phyloP scores from a whole-genome alignment of 2,888 invertebrate genomes.

The Macrophya alboannulata region DNA sequence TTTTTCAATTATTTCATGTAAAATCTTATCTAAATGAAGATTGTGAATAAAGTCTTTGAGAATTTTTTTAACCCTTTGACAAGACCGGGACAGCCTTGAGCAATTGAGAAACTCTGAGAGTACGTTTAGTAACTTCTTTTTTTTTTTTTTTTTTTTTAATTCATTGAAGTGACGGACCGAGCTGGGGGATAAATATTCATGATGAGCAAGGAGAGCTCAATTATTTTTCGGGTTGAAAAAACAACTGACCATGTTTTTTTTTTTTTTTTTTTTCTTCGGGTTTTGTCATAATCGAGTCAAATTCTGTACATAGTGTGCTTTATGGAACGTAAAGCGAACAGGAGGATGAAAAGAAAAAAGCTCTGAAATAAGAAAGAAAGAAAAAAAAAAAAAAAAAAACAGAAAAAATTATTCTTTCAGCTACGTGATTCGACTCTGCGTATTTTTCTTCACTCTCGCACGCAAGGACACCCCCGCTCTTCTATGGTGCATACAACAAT shows the following conservation, averaged over 20 bases:
- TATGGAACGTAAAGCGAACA: neutral
- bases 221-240: neutral
- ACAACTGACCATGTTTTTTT: neutral
- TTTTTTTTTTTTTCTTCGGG: neutral
- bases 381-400: neutral
- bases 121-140: neutral
- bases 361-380: too few relatives aligned
- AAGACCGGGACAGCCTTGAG: neutral
- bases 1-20: neutral
- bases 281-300: neutral
- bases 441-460: conserved; percentile 81
- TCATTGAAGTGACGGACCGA: neutral
- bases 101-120: neutral
- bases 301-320: neutral
- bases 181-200: neutral
- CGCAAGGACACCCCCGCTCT: conserved; percentile 78
- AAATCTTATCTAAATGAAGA: neutral
- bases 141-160: neutral
- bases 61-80: neutral
- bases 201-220: neutral
- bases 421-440: conserved; percentile 82
- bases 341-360: neutral
- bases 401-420: conserved; percentile 76
- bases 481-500: conserved; percentile 82
- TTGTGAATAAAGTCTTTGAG: neutral